These are phyloP conservation scores for Cybosia mesomella DNA, from an alignment of 2,888 invertebrate genomes.

Conservation along the genomic window DNA sequence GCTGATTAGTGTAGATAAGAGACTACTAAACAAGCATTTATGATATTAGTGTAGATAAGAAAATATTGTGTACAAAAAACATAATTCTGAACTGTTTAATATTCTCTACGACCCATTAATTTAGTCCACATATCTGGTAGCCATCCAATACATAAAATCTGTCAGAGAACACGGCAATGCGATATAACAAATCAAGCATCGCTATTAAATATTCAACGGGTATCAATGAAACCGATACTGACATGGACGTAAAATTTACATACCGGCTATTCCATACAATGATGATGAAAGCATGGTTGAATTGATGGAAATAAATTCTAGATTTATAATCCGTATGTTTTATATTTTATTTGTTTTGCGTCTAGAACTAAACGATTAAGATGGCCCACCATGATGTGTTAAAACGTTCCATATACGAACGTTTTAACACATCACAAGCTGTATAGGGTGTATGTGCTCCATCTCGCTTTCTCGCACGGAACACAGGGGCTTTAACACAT, in stretches of 20 bases:
- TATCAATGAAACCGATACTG: slow-evolving; percentile 14
- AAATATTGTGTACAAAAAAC: not conserved
- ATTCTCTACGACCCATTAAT: slow-evolving; percentile 12
- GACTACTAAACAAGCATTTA: not conserved
- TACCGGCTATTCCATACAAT: not conserved
- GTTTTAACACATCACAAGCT: too few relatives aligned
- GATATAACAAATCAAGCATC: slow-evolving; percentile 18
- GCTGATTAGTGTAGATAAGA: not conserved
- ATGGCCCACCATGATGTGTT: too few relatives aligned
- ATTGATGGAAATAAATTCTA: not conserved
- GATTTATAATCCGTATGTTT: not conserved
- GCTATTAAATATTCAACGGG: slow-evolving; percentile 22
- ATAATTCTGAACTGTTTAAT: not conserved
- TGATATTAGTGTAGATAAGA: not conserved
- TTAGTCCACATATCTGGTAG: slow-evolving; percentile 16
- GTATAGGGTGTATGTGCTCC: too few relatives aligned
- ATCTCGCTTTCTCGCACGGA: too few relatives aligned
- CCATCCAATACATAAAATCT: slow-evolving; percentile 21
- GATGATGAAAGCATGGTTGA: slow-evolving; percentile 7
- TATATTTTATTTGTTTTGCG: not conserved
- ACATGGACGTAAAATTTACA: slow-evolving; percentile 17
- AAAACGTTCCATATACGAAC: too few relatives aligned
- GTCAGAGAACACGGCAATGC: slow-evolving; percentile 15
- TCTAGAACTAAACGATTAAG: not conserved
- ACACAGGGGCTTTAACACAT: too few relatives aligned